These are phyloP conservation scores for Amphipoea oculea DNA, from an alignment of 2,888 invertebrate genomes.

Conservation along the genomic window DNA sequence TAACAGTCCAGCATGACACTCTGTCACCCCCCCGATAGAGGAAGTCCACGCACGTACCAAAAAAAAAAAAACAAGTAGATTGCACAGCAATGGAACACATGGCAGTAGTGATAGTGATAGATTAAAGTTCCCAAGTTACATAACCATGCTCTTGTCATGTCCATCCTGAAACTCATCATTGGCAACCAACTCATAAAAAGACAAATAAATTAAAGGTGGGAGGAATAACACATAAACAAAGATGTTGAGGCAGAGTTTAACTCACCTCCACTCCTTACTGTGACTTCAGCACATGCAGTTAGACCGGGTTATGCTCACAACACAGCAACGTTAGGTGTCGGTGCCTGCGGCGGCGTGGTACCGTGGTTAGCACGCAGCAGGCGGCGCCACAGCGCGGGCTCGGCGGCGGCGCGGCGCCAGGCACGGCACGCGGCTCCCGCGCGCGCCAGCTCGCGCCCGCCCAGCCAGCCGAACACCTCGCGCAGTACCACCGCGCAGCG, in stretches of 20 bases:
- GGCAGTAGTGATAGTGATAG: not conserved
- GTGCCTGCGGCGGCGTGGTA: slow-evolving; percentile 7
- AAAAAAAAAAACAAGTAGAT: no score
- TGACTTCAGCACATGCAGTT: slow-evolving; percentile 41
- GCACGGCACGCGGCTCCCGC: slow-evolving; percentile 75
- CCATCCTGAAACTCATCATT: not conserved
- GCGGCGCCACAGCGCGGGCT: slow-evolving; percentile 76
- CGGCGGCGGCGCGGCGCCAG: slow-evolving; percentile 78
- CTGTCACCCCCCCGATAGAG: no score
- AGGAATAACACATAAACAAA: not conserved
- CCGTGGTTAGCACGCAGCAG: slow-evolving; percentile 62
- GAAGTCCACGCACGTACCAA: no score
- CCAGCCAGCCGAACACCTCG: slow-evolving; percentile 73
- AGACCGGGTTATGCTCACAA: slow-evolving; percentile 20
- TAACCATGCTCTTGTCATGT: not conserved
- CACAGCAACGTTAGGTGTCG: slow-evolving; percentile 15
- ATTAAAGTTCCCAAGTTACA: not conserved
- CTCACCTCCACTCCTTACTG: not conserved
- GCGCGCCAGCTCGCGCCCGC: slow-evolving; percentile 70
- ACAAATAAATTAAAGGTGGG: no score
- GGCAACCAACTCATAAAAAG: not conserved
- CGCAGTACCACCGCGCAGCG: slow-evolving; percentile 64
- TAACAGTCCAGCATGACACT: no score
- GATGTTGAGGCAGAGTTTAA: not conserved
- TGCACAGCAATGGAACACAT: not conserved